Conservation (phyloP, 2,113 vertebrate species). For the Poecilia latipinna region DNA sequence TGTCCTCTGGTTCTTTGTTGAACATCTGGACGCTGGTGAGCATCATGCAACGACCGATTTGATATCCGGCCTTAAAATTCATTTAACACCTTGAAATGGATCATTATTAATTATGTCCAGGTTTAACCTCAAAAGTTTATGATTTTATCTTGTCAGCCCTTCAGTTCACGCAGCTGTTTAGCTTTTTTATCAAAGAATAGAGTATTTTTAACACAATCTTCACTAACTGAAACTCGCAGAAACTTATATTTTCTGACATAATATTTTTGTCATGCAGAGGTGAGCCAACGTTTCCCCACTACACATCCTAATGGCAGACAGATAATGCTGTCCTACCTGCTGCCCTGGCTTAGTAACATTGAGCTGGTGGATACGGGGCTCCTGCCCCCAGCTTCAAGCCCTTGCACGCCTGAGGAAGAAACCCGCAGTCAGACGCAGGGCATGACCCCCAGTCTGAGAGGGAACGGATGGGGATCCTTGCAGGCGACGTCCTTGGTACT, state of each 20-base stretch:
- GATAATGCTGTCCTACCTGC: conserved; percentile 96
- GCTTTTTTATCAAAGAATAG: not conserved
- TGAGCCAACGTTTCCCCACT: conserved; percentile 95
- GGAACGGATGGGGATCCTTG: conserved; percentile 95
- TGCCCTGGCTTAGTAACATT: conserved; percentile 97
- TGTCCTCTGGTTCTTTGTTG: conserved; percentile 99
- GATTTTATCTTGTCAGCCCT: not conserved
- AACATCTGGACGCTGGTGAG: conserved; percentile 96
- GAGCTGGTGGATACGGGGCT: conserved; percentile 96
- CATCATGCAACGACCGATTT: conserved; percentile 96
- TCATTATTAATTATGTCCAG: not conserved
- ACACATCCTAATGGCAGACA: conserved; percentile 96
- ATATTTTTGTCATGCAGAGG: conserved; percentile 78
- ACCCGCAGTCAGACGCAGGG: conserved; percentile 82
- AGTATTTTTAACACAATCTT: not conserved
- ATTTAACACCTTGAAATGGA: too few species aligned
- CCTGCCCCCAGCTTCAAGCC: conserved; percentile 91
- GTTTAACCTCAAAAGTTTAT: not conserved
- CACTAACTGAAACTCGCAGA: not conserved
- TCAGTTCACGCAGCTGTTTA: not conserved
- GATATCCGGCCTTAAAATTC: too few species aligned
- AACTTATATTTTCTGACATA: not conserved
- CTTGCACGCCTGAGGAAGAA: conserved; percentile 93
- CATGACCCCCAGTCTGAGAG: conserved; percentile 85
- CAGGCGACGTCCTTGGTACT: conserved; percentile 96